These are phyloP conservation scores for Carcharodon carcharias DNA, from an alignment of 2,797 vertebrate genomes.

Conservation along the genomic window DNA sequence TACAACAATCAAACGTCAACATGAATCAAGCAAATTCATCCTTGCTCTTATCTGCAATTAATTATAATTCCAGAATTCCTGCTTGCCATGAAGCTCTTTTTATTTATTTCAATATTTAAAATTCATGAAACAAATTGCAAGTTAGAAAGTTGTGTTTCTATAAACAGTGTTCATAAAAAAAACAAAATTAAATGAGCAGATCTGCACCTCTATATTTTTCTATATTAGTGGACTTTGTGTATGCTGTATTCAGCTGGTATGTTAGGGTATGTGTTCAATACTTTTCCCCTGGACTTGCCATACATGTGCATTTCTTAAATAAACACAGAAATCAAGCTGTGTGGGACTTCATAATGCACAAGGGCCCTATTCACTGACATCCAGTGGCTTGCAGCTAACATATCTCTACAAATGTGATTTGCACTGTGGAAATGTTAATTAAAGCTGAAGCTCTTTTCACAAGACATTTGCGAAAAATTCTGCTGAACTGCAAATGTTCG, in stretches of 20 bases:
- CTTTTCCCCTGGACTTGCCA: neutral
- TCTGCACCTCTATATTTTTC: neutral
- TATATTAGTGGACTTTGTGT: neutral
- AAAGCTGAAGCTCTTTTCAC: slow-evolving; percentile 33
- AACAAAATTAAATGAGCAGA: neutral
- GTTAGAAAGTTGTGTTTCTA: neutral
- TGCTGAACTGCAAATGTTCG: slow-evolving; percentile 4
- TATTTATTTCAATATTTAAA: neutral
- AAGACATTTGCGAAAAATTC: neutral
- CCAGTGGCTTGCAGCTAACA: slow-evolving; percentile 27
- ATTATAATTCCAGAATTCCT: neutral
- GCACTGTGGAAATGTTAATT: slow-evolving; percentile 31
- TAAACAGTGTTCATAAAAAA: neutral
- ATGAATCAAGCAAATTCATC: neutral
- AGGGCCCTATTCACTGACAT: slow-evolving; percentile 30
- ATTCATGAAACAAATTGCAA: neutral
- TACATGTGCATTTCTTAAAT: slow-evolving; percentile 9
- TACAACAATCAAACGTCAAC: neutral
- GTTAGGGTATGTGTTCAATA: neutral
- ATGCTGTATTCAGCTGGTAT: neutral
- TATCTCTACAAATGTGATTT: slow-evolving; percentile 24
- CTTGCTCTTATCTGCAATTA: neutral
- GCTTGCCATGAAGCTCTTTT: neutral
- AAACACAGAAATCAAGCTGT: slow-evolving; percentile 31
- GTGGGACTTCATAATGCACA: slow-evolving; percentile 13